phyloP scores from a whole-genome alignment of 2,888 invertebrate genomes.

The Chloroclysta siterata region DNA sequence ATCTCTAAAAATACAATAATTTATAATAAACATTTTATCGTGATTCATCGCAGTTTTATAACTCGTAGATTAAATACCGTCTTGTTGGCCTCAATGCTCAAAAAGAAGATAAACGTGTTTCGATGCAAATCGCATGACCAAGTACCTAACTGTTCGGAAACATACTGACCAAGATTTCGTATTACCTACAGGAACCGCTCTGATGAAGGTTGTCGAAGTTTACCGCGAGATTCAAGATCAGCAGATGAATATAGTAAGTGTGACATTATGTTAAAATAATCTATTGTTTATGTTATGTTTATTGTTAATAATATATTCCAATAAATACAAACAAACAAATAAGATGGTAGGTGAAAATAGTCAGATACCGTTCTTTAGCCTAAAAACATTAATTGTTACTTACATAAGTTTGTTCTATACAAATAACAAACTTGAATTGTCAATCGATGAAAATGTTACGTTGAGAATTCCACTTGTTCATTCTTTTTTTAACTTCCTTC shows the following conservation, averaged over 20 bases:
- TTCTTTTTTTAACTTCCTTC: no score
- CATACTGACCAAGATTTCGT: conserved; percentile 35
- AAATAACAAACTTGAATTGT: no score
- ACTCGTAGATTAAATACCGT: not conserved
- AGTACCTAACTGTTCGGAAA: conserved; percentile 22
- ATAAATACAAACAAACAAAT: no score
- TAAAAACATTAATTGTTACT: no score
- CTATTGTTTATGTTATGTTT: no score
- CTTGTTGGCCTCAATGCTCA: not conserved
- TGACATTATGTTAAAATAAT: not conserved
- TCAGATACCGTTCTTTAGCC: no score
- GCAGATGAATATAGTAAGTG: conserved; percentile 97
- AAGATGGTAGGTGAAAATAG: no score
- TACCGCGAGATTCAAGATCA: conserved; percentile 97
- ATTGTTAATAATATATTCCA: no score
- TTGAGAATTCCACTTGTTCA: no score
- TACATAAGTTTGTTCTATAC: no score
- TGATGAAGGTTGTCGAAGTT: conserved; percentile 96
- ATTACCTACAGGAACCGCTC: conserved; percentile 90
- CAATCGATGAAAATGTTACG: no score
- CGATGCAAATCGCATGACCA: conserved; percentile 1
- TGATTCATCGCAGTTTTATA: not conserved
- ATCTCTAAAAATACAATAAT: not conserved
- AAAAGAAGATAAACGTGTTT: conserved; percentile 19
- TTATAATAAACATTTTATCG: not conserved